Evolutionary conservation across 1,140 invertebrate genomes (phyloP), one percentile per base, ranked within the genome.

Genomic region (Brachionus asplanchnoidis): DNA sequence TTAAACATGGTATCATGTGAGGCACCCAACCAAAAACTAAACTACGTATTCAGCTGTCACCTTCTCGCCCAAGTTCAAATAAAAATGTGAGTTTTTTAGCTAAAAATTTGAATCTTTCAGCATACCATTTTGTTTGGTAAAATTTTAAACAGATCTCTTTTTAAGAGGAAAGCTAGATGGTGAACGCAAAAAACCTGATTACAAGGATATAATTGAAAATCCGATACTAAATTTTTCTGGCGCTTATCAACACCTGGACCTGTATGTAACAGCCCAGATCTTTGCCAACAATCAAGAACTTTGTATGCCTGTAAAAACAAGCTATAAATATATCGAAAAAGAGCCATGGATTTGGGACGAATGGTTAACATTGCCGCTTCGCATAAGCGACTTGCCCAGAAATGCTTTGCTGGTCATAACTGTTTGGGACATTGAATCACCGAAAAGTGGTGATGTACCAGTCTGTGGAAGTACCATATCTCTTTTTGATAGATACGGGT

Each of bases 301-400:
- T 3, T 94, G 95, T 42, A 90, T 97, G 79, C 95, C 96, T 14
- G 94, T 97, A 32, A 92, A 93, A 53, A 98, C 96, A 26, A 93
- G 95, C 2, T 97, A 98, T 87, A 98, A 97, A 91, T 92, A 95
- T 28, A 98, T 98, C 87, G 94, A 93, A 50, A 95, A 93, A 46
- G 90, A 96, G 87, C 97, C 60, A 95, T 90, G 40, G 60, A 17
- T 95, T 88, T 99, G 97, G 97, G 97, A 98, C 90, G 97, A 99
- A 90, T 99, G 97, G 97, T 91, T 99, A 7, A 93, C 92, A 4
- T 89, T 99, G 83, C 97, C 97, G 1, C 91, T 99, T 9, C 93
- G 94, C 87, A 98, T 94, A 89, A 94, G 94, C 88, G 96, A 99
- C 88, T 89, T 99, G 36, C 96, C 96, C 3, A 90, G 95, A 70